Base-by-base conservation (phyloP, 2,113 vertebrate species). In the Artemisiospiza belli region DNA sequence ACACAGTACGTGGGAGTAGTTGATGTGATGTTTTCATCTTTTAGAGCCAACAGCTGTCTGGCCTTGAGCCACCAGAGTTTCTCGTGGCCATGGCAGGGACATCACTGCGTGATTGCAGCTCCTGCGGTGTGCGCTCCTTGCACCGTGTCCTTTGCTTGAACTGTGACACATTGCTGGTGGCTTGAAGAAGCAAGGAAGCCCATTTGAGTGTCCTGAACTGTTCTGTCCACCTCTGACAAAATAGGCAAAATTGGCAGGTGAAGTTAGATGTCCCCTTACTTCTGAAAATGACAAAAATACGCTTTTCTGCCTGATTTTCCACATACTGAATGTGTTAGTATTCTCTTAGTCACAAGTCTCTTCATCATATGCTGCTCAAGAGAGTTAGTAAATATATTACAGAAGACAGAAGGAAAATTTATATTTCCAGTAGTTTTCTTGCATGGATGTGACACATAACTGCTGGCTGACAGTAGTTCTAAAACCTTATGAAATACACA, bases 401-500 rank as follows among this genome's bases (percentile, higher is more conserved):
- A 39, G 39, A 58, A 86, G 57, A 70, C 52, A 81, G 49, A 79
- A 87, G 61, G 63, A 87, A 87, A 87, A 94, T 86, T 84, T 91
- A 6, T 85, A 76, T 90, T 94, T 96, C 47, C 59, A 67, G 75
- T 88, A 61, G 79, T 77, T 80, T 87, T 94, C 66, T 44, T 90
- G 23, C 64, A 70, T 72, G 82, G 52, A 51, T 75, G 18, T 96
- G 86, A 84, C 64, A 41, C 30, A 46, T 10, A 93, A 95, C 35
- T 92, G 47, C 54, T 95, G 59, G 11, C 47, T 96, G 95, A 94
- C 66, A 84, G 63, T 92, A 84, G 54, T 83, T 95, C 72, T 95
- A 83, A 69, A 94, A 80, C 44, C 52, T 94, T 87, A 51, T 83
- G 92, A 95, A 93, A 92, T 89, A 83, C 78, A n/a, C 67, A 92